phyloP scores from a whole-genome alignment of 2,888 invertebrate species.

The Lycophotia porphyrea region DNA sequence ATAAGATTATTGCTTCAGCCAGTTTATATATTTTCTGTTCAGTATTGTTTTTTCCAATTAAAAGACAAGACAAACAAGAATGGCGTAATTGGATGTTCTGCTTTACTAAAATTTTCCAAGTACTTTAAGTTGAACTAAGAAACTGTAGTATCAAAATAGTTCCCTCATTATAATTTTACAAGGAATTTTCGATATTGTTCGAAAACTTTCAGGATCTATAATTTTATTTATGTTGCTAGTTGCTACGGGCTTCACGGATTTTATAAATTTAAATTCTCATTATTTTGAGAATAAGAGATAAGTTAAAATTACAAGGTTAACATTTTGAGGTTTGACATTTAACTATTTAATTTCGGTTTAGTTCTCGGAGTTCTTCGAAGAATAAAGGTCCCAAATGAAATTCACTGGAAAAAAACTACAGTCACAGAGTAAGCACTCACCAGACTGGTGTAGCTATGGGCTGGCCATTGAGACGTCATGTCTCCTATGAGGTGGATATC shows the following conservation, averaged over 20 bases:
- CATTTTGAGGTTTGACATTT: neutral
- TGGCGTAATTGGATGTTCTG: slow-evolving; percentile 43
- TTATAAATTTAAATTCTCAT: slow-evolving; percentile 11
- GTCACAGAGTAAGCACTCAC: neutral
- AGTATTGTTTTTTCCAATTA: slow-evolving; percentile 48
- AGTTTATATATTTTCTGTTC: slow-evolving; percentile 13
- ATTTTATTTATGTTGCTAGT: slow-evolving; percentile 16
- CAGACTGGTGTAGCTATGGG: neutral
- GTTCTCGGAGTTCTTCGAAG: neutral
- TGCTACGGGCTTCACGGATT: slow-evolving; percentile 10
- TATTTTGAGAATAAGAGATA: neutral
- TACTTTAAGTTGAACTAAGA: slow-evolving; percentile 2
- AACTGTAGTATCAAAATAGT: slow-evolving; percentile 27
- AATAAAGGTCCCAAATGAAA: neutral
- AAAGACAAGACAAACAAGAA: slow-evolving; percentile 27
- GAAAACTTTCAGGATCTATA: neutral
- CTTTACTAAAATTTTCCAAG: slow-evolving; percentile 28
- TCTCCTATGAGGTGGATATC: neutral
- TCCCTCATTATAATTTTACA: slow-evolving; percentile 26
- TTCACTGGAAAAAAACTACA: neutral
- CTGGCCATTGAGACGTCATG: neutral
- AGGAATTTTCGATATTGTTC: slow-evolving; percentile 19
- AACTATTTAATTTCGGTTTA: neutral
- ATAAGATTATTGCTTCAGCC: slow-evolving; percentile 10
- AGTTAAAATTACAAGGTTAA: neutral